Conservation (phyloP, 2,888 invertebrate genomes). For the Clivina fossor region DNA sequence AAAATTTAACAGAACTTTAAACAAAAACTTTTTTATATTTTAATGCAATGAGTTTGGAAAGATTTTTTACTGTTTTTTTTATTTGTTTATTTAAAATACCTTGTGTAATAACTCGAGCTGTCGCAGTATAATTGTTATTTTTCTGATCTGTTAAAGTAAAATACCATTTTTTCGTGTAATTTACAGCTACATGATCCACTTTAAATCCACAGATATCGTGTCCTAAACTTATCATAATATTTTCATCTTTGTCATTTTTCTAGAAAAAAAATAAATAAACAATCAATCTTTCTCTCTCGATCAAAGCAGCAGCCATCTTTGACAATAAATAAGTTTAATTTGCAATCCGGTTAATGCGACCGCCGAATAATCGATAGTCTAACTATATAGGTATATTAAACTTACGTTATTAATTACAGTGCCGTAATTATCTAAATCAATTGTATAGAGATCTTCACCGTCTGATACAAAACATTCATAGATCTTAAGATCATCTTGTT, state of each 20-base stretch:
- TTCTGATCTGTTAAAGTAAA: too few species aligned
- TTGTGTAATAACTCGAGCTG: not conserved
- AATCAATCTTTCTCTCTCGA: too few species aligned
- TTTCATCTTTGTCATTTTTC: not conserved
- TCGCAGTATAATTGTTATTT: constrained; percentile 1
- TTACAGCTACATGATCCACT: constrained; percentile 12
- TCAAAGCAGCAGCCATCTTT: too few species aligned
- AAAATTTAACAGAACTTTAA: too few species aligned
- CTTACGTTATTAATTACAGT: too few species aligned
- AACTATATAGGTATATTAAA: too few species aligned
- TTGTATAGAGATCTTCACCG: not conserved
- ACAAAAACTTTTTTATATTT: too few species aligned
- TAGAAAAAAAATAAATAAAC: too few species aligned
- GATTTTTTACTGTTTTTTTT: not conserved
- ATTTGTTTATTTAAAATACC: not conserved
- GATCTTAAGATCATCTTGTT: constrained; percentile 4
- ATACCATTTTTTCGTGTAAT: not conserved
- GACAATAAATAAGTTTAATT: too few species aligned
- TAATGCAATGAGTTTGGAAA: not conserved
- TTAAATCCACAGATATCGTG: constrained; percentile 24
- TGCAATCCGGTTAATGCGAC: too few species aligned
- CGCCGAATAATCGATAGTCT: too few species aligned
- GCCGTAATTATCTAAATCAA: constrained; percentile 7
- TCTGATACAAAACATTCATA: constrained; percentile 8
- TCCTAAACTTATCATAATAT: constrained; percentile 25